Conservation (phyloP, 2,888 invertebrate species). For the Drosophila suboccidentalis region DNA sequence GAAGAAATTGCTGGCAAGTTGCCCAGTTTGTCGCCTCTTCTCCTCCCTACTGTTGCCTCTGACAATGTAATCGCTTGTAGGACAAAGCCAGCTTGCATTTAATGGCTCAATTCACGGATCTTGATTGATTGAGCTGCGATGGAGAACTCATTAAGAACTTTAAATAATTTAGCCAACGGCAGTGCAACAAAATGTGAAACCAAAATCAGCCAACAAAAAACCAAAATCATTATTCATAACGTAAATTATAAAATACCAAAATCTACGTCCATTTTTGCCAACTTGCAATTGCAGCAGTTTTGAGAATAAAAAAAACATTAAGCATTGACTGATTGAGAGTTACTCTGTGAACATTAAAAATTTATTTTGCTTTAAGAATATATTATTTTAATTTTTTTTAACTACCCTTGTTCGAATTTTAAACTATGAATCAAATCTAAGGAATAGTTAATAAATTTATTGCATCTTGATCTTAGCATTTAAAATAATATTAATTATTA, state of each 20-base stretch:
- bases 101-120: slow-evolving; percentile 62
- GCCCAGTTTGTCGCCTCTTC: slow-evolving; percentile 37
- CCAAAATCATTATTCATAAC: slow-evolving; percentile 74
- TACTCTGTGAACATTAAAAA: background rate
- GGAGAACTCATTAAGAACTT: slow-evolving; percentile 79
- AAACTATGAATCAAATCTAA: too few species aligned
- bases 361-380: background rate
- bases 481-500: too few species aligned
- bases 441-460: too few species aligned
- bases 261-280: slow-evolving; percentile 21
- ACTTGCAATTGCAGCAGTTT: slow-evolving; percentile 16
- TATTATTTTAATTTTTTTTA: background rate
- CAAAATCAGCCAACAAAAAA: slow-evolving; percentile 14
- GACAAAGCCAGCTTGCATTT: slow-evolving; percentile 67
- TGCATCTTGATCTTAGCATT: too few species aligned
- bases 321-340: background rate
- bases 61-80: slow-evolving; percentile 70
- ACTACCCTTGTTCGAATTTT: too few species aligned
- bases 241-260: slow-evolving; percentile 21
- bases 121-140: slow-evolving; percentile 78
- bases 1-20: slow-evolving; percentile 61
- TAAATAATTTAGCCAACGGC: slow-evolving; percentile 70
- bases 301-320: background rate
- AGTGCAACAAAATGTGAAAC: slow-evolving; percentile 23
- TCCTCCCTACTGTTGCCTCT: slow-evolving; percentile 1